Conservation (phyloP, 2,888 invertebrate genomes). For the Phragmatobia fuliginosa region DNA sequence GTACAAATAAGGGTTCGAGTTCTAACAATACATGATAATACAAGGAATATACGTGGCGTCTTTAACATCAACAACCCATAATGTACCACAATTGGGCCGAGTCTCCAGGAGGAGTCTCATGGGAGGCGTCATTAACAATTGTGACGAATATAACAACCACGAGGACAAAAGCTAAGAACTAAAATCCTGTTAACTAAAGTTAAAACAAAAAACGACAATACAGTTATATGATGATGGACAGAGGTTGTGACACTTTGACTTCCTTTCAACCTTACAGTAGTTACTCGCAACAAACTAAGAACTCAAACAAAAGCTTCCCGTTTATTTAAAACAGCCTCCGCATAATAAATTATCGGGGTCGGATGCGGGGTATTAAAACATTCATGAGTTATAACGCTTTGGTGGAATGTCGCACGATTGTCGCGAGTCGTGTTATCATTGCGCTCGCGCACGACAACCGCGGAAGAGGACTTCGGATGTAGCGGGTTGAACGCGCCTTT, state of each 20-base stretch:
- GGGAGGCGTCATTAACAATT: no score
- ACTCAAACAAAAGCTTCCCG: constrained; percentile 47
- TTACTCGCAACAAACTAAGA: constrained; percentile 31
- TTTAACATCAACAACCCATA: no score
- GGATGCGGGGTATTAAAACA: constrained; percentile 61
- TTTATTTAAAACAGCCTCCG: constrained; percentile 50
- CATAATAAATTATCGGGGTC: constrained; percentile 53
- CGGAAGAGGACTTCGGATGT: constrained; percentile 12
- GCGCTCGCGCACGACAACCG: constrained; percentile 55
- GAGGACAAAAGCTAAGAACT: no score
- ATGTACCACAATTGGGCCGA: no score
- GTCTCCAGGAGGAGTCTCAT: no score
- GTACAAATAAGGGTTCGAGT: no score
- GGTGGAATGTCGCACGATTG: constrained; percentile 59
- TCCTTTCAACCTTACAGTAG: constrained; percentile 11
- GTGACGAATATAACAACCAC: no score
- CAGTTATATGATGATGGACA: neutral
- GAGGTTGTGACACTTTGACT: neutral
- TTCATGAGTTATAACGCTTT: constrained; percentile 66
- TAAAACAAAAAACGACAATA: neutral
- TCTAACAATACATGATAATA: no score
- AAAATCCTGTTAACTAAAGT: no score
- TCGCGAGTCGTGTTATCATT: constrained; percentile 55
- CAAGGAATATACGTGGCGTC: no score
- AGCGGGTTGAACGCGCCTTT: constrained; percentile 29